Percentiles rank a stretch among this genome's conserved stretches.
These are phyloP conservation scores for Aplochiton taeniatus DNA, from an alignment of 2,797 vertebrate genomes.

Conservation along the genomic window DNA sequence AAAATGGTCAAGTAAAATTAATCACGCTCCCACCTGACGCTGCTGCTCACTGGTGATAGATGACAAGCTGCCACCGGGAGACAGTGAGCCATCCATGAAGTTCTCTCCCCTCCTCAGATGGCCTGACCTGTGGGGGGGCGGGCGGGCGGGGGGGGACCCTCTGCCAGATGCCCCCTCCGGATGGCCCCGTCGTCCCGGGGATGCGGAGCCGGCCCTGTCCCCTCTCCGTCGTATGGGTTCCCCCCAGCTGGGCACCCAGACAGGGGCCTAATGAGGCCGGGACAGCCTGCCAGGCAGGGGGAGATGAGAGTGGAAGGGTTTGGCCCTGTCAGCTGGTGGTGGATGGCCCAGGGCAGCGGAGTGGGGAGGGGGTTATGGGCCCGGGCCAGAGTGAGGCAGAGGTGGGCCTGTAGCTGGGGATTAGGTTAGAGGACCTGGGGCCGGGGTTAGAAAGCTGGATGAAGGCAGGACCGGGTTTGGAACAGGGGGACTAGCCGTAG, in stretches of 20 bases:
- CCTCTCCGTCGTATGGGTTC: slow-evolving; percentile 39
- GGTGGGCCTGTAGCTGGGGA: background rate
- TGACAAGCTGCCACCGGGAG: slow-evolving; percentile 80
- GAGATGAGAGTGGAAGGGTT: slow-evolving; percentile 49
- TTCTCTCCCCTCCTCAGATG: slow-evolving; percentile 72
- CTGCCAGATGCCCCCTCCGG: slow-evolving; percentile 36
- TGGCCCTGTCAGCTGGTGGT: background rate
- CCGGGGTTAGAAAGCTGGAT: background rate
- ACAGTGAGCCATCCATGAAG: slow-evolving; percentile 81
- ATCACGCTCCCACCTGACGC: slow-evolving; percentile 82
- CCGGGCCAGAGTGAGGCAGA: background rate
- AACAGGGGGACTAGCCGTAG: too few relatives aligned
- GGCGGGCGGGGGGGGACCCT: slow-evolving; percentile 63
- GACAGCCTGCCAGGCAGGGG: slow-evolving; percentile 65
- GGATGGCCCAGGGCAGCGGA: background rate
- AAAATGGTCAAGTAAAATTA: slow-evolving; percentile 86
- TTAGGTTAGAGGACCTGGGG: background rate
- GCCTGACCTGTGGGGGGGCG: slow-evolving; percentile 68
- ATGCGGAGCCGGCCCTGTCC: slow-evolving; percentile 41
- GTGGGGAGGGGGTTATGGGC: background rate
- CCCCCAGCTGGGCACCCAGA: slow-evolving; percentile 52
- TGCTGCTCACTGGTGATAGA: slow-evolving; percentile 81
- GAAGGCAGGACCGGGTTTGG: too few relatives aligned
- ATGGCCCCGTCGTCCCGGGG: slow-evolving; percentile 50
- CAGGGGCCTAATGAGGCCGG: slow-evolving; percentile 66